These are phyloP conservation scores for Andrena marginata DNA, from an alignment of 2,888 invertebrate genomes.

Conservation along the genomic window DNA sequence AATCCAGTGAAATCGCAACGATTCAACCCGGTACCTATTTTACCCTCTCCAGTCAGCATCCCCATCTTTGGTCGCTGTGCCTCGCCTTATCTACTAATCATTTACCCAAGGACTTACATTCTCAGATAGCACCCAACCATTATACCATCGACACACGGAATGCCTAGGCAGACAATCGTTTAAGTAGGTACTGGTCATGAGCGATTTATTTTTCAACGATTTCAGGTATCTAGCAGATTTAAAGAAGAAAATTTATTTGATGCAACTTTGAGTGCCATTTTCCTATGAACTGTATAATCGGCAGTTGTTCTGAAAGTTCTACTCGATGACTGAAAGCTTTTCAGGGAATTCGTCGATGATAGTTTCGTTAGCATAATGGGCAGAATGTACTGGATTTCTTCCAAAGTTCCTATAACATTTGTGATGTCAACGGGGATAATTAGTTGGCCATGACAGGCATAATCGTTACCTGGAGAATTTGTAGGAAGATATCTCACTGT, in stretches of 20 bases:
- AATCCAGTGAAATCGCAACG: neutral
- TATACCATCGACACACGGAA: too few relatives aligned
- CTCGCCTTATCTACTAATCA: neutral
- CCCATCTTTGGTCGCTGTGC: neutral
- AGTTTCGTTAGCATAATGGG: neutral
- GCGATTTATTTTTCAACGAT: too few relatives aligned
- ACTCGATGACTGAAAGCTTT: conserved; percentile 2
- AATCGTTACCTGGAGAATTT: conserved; percentile 44
- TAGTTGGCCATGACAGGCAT: conserved; percentile 21
- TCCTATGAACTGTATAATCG: neutral
- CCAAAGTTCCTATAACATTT: conserved; percentile 17
- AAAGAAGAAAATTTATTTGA: too few relatives aligned
- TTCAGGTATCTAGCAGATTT: too few relatives aligned
- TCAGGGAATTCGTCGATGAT: neutral
- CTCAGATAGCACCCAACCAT: too few relatives aligned
- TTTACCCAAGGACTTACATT: neutral
- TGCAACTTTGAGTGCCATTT: too few relatives aligned
- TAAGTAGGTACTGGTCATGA: too few relatives aligned
- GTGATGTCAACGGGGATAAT: conserved; percentile 25
- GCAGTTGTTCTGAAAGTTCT: conserved; percentile 15
- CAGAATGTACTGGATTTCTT: conserved; percentile 17
- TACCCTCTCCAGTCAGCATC: neutral
- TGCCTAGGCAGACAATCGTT: too few relatives aligned
- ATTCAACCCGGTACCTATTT: neutral
- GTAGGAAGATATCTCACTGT: conserved; percentile 18